phyloP scores from a whole-genome alignment of 1,140 invertebrate genomes.

The Leptoteleia sp. region DNA sequence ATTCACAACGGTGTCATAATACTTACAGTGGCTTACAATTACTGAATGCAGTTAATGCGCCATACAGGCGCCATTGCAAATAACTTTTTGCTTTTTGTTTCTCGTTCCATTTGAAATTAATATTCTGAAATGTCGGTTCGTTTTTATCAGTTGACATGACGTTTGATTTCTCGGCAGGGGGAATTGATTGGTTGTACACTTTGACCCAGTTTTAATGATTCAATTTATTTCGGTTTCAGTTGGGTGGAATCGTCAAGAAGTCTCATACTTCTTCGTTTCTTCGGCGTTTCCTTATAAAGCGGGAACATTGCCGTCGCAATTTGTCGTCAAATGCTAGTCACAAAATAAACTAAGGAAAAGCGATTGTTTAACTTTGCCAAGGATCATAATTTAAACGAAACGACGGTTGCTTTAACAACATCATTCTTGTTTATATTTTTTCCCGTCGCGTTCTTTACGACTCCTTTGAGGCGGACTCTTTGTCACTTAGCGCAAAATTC shows the following conservation, averaged over 20 bases:
- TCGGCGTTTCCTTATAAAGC: background rate
- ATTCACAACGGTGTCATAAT: conserved; percentile 73
- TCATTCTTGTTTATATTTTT: conserved; percentile 12
- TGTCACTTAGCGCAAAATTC: conserved; percentile 26
- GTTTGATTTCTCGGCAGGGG: conserved; percentile 19
- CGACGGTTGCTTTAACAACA: conserved; percentile 10
- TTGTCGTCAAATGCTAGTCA: conserved; percentile 6
- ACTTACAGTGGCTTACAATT: conserved; percentile 69
- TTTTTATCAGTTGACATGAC: background rate
- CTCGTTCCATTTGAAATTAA: conserved; percentile 40
- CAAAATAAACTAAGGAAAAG: conserved; percentile 22
- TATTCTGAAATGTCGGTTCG: conserved; percentile 3
- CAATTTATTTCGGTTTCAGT: conserved; percentile 26
- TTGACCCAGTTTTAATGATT: conserved; percentile 22
- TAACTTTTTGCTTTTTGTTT: conserved; percentile 59
- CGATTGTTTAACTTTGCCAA: conserved; percentile 25
- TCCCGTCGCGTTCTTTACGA: background rate
- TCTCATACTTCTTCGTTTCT: conserved; percentile 4
- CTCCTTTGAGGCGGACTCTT: conserved; percentile 16
- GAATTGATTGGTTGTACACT: conserved; percentile 9
- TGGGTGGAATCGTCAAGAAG: background rate
- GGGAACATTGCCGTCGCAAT: background rate
- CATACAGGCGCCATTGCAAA: conserved; percentile 53
- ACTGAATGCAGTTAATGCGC: conserved; percentile 46
- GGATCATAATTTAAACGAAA: conserved; percentile 32